A percentile compares a stretch with the other conserved stretches of the same genome.
Conservation (phyloP, 2,888 invertebrate species). For the Aspidiotus destructor region DNA sequence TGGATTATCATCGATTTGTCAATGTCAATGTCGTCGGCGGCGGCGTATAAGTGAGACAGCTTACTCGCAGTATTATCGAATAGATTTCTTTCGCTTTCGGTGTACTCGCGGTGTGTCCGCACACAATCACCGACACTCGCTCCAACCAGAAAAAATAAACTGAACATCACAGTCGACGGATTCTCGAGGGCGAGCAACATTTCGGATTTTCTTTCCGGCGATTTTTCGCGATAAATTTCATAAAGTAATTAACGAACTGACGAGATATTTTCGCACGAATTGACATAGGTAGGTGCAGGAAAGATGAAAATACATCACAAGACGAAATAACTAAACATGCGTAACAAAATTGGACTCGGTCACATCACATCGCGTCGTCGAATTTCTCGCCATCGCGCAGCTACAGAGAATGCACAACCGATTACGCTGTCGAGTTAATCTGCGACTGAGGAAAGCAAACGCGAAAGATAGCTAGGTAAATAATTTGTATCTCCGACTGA, state of each 20-base stretch:
- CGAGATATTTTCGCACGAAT: too few relatives aligned
- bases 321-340: neutral
- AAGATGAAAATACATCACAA: neutral
- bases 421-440: neutral
- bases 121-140: neutral
- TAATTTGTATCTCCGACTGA: neutral
- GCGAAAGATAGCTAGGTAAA: neutral
- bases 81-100: neutral
- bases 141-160: neutral
- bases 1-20: slow-evolving; percentile 10
- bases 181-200: too few relatives aligned
- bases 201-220: too few relatives aligned
- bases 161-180: too few relatives aligned
- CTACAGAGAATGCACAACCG: neutral
- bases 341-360: neutral
- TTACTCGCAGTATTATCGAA: neutral
- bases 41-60: neutral
- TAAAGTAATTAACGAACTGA: too few relatives aligned
- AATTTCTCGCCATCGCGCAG: neutral
- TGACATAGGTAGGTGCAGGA: neutral
- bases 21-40: slow-evolving; percentile 7
- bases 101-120: slow-evolving; percentile 4
- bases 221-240: too few relatives aligned
- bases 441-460: neutral
- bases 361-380: neutral